phyloP scores from a whole-genome alignment of 2,797 vertebrate species.

The Notoglanidium macrostoma region DNA sequence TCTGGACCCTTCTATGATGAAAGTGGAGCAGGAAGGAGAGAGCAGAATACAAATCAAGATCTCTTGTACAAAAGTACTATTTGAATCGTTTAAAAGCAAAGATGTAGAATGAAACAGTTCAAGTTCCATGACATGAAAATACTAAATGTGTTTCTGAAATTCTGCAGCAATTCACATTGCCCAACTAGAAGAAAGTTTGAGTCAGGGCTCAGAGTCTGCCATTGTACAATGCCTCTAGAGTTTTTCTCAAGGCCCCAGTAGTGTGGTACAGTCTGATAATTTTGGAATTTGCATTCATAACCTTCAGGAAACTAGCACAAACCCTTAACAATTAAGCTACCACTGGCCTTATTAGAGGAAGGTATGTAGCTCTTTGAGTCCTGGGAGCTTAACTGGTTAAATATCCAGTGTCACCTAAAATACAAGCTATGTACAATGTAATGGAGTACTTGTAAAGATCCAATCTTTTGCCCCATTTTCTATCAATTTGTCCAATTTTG shows the following conservation, averaged over 20 bases:
- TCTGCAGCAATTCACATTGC: background rate
- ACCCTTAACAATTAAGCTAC: background rate
- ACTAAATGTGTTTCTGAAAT: background rate
- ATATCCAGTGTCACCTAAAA: background rate
- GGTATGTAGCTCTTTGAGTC: background rate
- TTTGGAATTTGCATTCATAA: background rate
- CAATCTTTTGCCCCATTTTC: background rate
- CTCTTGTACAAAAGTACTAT: background rate
- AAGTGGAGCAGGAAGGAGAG: background rate
- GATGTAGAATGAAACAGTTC: background rate
- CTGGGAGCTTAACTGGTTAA: background rate
- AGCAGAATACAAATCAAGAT: conserved; percentile 16
- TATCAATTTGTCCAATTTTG: background rate
- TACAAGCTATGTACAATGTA: too few species aligned
- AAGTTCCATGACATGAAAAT: background rate
- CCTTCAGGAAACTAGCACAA: background rate
- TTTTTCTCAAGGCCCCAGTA: background rate
- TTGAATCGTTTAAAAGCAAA: background rate
- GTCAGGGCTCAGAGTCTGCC: background rate
- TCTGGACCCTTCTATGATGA: conserved; percentile 67
- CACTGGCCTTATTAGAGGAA: background rate
- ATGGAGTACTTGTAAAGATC: background rate
- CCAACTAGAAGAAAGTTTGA: background rate
- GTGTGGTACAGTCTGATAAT: background rate
- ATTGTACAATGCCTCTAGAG: background rate